A percentile compares a stretch with the other conserved stretches of the same genome.
phyloP scores from a whole-genome alignment of 2,113 vertebrate genomes.

The Cyrtonyx montezumae region DNA sequence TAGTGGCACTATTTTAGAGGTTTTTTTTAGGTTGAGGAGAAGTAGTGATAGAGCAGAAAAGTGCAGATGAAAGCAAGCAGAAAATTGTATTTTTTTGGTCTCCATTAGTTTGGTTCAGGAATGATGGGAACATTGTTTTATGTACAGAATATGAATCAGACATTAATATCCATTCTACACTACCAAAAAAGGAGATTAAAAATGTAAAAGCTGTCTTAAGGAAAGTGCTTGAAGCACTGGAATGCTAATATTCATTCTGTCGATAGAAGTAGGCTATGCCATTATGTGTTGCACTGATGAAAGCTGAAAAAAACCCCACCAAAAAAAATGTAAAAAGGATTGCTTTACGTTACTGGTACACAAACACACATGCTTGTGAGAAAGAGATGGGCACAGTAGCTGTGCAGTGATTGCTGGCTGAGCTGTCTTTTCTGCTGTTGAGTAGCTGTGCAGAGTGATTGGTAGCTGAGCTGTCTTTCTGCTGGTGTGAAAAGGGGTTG shows the following conservation, averaged over 20 bases:
- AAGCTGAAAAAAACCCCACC: neutral
- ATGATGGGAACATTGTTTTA: neutral
- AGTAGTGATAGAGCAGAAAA: neutral
- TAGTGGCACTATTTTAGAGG: neutral
- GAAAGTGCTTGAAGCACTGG: neutral
- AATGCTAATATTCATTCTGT: neutral
- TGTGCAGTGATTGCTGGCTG: neutral
- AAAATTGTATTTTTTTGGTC: neutral
- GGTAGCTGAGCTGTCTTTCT: neutral
- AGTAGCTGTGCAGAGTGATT: neutral
- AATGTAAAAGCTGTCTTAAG: neutral
- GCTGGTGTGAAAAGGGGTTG: neutral
- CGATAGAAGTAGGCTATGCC: neutral
- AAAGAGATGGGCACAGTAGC: neutral
- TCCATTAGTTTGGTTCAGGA: neutral
- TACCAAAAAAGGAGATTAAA: neutral
- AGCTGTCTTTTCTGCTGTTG: neutral
- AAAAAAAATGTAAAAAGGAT: neutral
- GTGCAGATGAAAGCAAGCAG: neutral
- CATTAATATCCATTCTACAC: neutral
- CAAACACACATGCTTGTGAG: neutral
- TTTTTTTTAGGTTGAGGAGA: neutral
- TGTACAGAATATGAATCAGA: neutral
- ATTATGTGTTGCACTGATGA: neutral
- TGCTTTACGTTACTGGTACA: accelerated